Evolutionary conservation across 2,113 vertebrate genomes (phyloP).

Genomic region (Myrmophylax atrothorax): DNA sequence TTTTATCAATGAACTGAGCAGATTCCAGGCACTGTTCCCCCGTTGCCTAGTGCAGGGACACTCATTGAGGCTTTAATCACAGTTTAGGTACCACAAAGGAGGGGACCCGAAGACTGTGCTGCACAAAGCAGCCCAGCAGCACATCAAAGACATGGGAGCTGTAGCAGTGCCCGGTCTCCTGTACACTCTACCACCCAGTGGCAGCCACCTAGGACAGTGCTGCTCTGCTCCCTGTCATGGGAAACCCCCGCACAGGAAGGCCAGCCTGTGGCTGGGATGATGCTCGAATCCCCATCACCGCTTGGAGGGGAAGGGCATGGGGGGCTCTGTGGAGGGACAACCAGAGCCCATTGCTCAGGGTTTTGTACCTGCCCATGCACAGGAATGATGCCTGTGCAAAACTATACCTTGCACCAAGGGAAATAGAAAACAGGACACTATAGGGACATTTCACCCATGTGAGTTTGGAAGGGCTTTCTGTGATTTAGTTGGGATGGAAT

Average conservation of each 20-base stretch:
- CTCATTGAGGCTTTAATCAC: slow-evolving; percentile 63
- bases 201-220: background rate
- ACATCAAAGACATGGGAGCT: slow-evolving; percentile 28
- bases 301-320: background rate
- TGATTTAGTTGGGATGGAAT: background rate
- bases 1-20: slow-evolving; percentile 75
- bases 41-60: slow-evolving; percentile 73
- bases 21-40: slow-evolving; percentile 75
- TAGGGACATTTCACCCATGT: background rate
- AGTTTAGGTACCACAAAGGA: slow-evolving; percentile 46
- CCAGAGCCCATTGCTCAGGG: background rate
- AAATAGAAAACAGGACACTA: background rate
- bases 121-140: background rate
- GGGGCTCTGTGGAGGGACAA: background rate
- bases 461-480: background rate
- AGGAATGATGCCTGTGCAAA: background rate
- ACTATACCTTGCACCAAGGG: background rate
- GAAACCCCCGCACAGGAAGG: background rate
- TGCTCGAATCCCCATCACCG: background rate
- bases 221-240: background rate
- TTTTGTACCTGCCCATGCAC: background rate
- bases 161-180: background rate
- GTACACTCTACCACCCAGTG: background rate
- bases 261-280: rapidly evolving
- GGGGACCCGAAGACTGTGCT: background rate